phyloP scores from a whole-genome alignment of 2,113 vertebrate species.

The Cathartes aura region DNA sequence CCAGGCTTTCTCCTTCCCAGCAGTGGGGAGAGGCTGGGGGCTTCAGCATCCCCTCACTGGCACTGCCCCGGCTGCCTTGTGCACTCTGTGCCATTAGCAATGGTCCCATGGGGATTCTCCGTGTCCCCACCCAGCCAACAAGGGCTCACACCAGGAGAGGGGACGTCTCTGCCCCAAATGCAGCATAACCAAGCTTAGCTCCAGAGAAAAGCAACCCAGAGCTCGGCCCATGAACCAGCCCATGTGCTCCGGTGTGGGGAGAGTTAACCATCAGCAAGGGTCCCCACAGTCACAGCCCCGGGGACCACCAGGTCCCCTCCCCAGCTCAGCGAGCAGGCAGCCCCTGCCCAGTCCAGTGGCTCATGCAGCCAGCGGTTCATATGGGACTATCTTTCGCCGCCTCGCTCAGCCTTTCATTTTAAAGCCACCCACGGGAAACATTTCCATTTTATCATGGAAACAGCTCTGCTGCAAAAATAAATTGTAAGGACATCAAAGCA shows the following conservation, averaged over 20 bases:
- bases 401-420: slow-evolving; percentile 20
- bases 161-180: neutral
- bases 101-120: neutral
- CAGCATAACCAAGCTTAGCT: neutral
- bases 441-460: slow-evolving; percentile 61
- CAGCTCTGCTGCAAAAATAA: slow-evolving; percentile 44
- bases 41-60: neutral
- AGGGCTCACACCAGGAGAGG: neutral
- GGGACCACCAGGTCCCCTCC: neutral
- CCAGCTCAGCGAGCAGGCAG: neutral
- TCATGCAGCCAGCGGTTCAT: neutral
- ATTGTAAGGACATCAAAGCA: slow-evolving; percentile 5
- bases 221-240: accelerated
- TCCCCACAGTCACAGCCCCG: neutral
- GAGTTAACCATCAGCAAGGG: neutral
- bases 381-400: slow-evolving; percentile 14
- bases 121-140: neutral
- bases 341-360: neutral
- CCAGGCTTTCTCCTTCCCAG: neutral
- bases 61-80: neutral
- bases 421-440: slow-evolving; percentile 38
- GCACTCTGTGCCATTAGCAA: neutral
- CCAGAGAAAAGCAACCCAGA: neutral
- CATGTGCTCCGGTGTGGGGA: accelerated
- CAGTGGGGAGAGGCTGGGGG: neutral